Evolutionary conservation across 2,113 vertebrate species (phyloP), one percentile per base, ranked within the genome.

Genomic region (Gallinago undulata): DNA sequence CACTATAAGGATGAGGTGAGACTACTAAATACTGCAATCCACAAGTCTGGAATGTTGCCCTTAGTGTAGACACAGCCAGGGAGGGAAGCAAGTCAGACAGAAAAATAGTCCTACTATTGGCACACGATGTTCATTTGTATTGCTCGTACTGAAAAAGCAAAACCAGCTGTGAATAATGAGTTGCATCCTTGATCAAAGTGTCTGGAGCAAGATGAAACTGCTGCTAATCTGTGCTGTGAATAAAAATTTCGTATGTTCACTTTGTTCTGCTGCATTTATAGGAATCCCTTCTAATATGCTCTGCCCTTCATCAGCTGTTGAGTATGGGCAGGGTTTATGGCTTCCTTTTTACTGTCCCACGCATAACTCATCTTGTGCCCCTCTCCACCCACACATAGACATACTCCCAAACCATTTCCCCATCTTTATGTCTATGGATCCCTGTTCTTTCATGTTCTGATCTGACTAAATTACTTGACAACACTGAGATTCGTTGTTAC

Each of bases 131-230:
- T 94, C 50, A 15, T 87, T 73, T 94, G 67, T 79, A 63, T 86
- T 70, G 64, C 72, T 92, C 1, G 0, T 72, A 53, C 83, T 92
- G 27, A 73, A 94, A 51, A 95, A 92, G 25, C 43, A 80, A 82
- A 92, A 23, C 24, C 77, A 96, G 62, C 57, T 94, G 77, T 57
- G 86, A 87, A 73, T 74, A 93, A 73, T 86, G 69, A 93, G 30
- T 91, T 93, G 30, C 62, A 92, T 78, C 73, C 67, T 75, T 88
- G 77, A 90, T 91, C 92, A 91, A 84, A 92, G 74, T 41, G 37
- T 60, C 63, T 87, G 63, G 69, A 92, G 72, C 76, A 95, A 75
- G 73, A 93, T 57, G 83, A 89, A 95, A 78, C 57, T 84, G 35
- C 48, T 87, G 56, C 30, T 92, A 75, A 87, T 84, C 48, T 90